Conservation (phyloP, 2,888 invertebrate species). For the Falcaria lacertinaria region DNA sequence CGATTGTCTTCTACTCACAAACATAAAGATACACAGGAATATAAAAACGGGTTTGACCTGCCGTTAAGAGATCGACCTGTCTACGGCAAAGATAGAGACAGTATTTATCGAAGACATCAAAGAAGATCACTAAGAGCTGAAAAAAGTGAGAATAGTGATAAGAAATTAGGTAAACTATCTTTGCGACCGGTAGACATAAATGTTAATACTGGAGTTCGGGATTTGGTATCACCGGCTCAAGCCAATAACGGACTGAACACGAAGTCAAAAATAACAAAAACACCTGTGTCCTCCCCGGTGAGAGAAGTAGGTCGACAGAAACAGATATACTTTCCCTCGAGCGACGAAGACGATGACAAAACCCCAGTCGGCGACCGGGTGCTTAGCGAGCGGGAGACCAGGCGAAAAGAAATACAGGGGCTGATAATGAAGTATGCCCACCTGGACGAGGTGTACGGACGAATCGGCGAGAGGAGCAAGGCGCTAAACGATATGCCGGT, state of each 20-base stretch:
- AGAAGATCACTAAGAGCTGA: constrained; percentile 81
- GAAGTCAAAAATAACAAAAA: constrained; percentile 46
- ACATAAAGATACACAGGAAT: constrained; percentile 53
- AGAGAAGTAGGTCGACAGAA: constrained; percentile 62
- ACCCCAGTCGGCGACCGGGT: constrained; percentile 78
- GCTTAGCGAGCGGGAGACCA: constrained; percentile 86
- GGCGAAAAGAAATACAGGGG: constrained; percentile 90
- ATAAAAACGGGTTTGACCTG: constrained; percentile 61
- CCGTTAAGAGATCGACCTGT: constrained; percentile 44
- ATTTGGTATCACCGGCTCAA: constrained; percentile 75
- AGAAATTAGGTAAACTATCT: constrained; percentile 66
- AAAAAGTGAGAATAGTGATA: constrained; percentile 81
- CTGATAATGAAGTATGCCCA: constrained; percentile 91
- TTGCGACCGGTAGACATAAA: constrained; percentile 78
- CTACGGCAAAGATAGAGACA: constrained; percentile 72
- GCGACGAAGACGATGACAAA: constrained; percentile 76
- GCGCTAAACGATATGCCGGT: constrained; percentile 46
- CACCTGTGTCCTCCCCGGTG: constrained; percentile 59
- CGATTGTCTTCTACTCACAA: constrained; percentile 58
- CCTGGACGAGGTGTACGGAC: constrained; percentile 85
- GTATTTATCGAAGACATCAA: constrained; percentile 71
- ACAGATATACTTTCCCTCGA: constrained; percentile 71
- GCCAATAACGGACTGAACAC: constrained; percentile 52
- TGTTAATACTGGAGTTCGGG: constrained; percentile 65
- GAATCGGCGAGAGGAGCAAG: constrained; percentile 52